Base-by-base conservation (phyloP, 2,113 vertebrate genomes). In the Miniopterus natalensis region DNA sequence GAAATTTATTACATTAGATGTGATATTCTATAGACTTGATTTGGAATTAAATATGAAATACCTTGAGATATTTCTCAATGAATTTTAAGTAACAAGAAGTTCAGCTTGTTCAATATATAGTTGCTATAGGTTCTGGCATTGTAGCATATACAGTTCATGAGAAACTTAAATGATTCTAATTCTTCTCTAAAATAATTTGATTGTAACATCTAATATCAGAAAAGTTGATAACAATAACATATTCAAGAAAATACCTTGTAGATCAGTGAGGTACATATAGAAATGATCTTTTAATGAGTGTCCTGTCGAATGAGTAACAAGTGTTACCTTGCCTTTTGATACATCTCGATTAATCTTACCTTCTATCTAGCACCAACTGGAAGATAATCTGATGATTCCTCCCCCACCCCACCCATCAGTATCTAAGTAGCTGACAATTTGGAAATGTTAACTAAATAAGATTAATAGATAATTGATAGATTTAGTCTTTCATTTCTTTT, bases 21-120 rank as follows among this genome's bases (percentile, higher is more conserved):
- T 45, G 59, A 55, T 77, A 79, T 79, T 45, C 31, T 89, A 31
- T 45, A 27, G 80, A 81, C 78, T 90, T 95, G 90, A 61, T 25
- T 79, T 51, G 57, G 25, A 65, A 63, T 63, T 80, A 84, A 70
- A 70, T 70, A 53, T 59, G 55, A 85, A 36, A 23, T 68, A 51
- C 21, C 83, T 31, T 61, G 65, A 83, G 9, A 78, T 71, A 88
- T 45, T 87, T 94, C n/a, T 47, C 40, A 27, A 17, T 92, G 4
- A 92, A 53, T 95, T 81, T 96, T 77, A 91, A 74, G 14, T 70
- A 95, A 55, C 8, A 84, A 74, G 63, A 87, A 70, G 31, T 85
- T 91, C 18, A 80, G 40, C 27, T 79, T 81, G 20, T 75, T 96
- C 61, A 21, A 8, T 51, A 51, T 51, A 51, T 75, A 31, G 4